Conservation (phyloP, 2,888 invertebrate species). For the Drosophila rellima region DNA sequence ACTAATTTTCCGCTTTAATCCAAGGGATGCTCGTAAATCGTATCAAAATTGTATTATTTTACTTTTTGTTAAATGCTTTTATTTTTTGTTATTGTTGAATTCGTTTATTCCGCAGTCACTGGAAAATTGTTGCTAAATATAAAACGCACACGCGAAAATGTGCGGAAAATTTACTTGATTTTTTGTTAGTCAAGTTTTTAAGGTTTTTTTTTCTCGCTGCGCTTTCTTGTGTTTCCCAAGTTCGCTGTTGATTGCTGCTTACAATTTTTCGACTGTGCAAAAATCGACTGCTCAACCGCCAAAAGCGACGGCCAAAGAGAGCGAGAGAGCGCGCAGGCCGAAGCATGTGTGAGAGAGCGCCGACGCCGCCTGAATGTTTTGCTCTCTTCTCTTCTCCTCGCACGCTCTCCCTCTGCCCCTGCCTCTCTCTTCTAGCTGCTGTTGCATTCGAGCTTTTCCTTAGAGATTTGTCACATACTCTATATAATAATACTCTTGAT, state of each 20-base stretch:
- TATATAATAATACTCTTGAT: constrained; percentile 34
- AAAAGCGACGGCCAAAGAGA: constrained; percentile 39
- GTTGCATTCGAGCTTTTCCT: constrained; percentile 56
- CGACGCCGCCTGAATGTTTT: constrained; percentile 52
- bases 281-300: constrained; percentile 67
- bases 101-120: constrained; percentile 20
- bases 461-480: constrained; percentile 19
- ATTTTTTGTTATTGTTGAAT: constrained; percentile 9
- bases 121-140: constrained; percentile 12
- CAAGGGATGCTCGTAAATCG: constrained; percentile 46
- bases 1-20: too few species aligned
- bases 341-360: constrained; percentile 45
- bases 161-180: background rate
- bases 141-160: constrained; percentile 13
- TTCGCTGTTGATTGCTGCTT: constrained; percentile 70
- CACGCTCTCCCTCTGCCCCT: constrained; percentile 3
- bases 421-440: constrained; percentile 11
- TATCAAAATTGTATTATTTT: constrained; percentile 49
- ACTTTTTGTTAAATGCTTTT: constrained; percentile 16
- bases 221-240: constrained; percentile 48
- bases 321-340: constrained; percentile 11
- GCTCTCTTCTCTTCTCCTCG: constrained; percentile 3
- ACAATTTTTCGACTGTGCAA: constrained; percentile 74
- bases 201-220: constrained; percentile 47
- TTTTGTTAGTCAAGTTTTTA: constrained; percentile 21